Conservation (phyloP, 2,888 invertebrate genomes). For the Idaea dimidiata region DNA sequence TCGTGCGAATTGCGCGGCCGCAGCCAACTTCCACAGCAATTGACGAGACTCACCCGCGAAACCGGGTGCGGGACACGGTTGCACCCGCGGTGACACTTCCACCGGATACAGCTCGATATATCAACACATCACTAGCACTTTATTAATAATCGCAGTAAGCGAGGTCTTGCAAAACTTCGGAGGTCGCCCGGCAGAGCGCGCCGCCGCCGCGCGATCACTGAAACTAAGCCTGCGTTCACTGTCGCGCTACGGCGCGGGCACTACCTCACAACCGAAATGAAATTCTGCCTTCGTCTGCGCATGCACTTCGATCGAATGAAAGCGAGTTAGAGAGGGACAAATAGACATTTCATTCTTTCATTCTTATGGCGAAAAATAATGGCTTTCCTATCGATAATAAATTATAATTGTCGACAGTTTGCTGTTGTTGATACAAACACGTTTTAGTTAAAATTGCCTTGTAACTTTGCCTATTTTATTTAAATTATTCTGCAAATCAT, state of each 20-base stretch:
- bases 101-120: slow-evolving; percentile 39
- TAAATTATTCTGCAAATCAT: background rate
- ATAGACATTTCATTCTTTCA: slow-evolving; percentile 68
- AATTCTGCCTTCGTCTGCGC: slow-evolving; percentile 24
- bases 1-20: slow-evolving; percentile 35
- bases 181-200: slow-evolving; percentile 71
- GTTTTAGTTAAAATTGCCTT: slow-evolving; percentile 8
- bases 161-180: slow-evolving; percentile 58
- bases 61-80: slow-evolving; percentile 42
- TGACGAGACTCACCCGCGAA: slow-evolving; percentile 54
- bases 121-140: slow-evolving; percentile 71
- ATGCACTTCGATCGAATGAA: slow-evolving; percentile 57
- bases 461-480: background rate
- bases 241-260: slow-evolving; percentile 43
- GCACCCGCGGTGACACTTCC: slow-evolving; percentile 47
- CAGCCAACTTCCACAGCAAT: slow-evolving; percentile 38
- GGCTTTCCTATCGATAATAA: slow-evolving; percentile 58
- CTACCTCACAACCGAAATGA: slow-evolving; percentile 26
- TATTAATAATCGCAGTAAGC: slow-evolving; percentile 56
- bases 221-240: slow-evolving; percentile 67
- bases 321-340: slow-evolving; percentile 72
- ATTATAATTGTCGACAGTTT: slow-evolving; percentile 36
- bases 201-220: slow-evolving; percentile 70
- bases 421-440: slow-evolving; percentile 17
- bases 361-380: slow-evolving; percentile 53